Base-by-base conservation (phyloP, 2,797 vertebrate species). In the Tenualosa ilisha region DNA sequence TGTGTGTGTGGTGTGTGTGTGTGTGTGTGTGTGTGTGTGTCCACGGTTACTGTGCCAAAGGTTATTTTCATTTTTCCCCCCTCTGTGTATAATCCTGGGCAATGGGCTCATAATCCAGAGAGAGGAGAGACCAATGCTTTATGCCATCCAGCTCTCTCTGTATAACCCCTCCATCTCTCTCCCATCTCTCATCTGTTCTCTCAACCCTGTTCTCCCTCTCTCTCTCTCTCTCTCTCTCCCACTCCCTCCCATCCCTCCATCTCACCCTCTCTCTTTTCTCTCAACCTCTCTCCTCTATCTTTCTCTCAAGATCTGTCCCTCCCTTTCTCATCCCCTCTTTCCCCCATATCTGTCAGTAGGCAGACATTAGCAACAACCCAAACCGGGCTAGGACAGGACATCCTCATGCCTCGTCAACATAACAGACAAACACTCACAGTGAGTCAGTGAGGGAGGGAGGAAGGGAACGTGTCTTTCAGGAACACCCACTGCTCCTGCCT, bases 21-120 rank as follows among this genome's bases (percentile, higher is more conserved):
- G 6, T 68, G 68, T 79, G 40, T 79, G 37, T 79, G 26, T 56
- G 63, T 87, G 61, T 81, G 79, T 82, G 46, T 50, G 6, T 20
- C 37, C 6, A 43, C 81, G 72, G 81, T 84, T 81, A 87, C 46
- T 88, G 85, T 86, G 83, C 82, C 87, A 88, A 89, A 86, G 86
- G 84, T 89, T 86, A 81, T 56, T 81, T 83, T 72, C 12, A 81
- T 79, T 20, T n/a, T 43, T 63, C 53, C 37, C 82, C 81, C 81
- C 83, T 46, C 26, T 43, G 17, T 20, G 13, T 79, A 46, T 79
- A 79, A 79, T 79, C 72, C 72, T 79, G 72, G 72, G 72, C 72
- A 37, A 37, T 20, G 72, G 72, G 40, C 72, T 79, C 40, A 43
- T 79, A 79, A 79, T 79, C 72, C 72, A 9, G 37, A 79, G 40